phyloP scores from a whole-genome alignment of 2,113 vertebrate genomes.

The Apteryx mantelli region DNA sequence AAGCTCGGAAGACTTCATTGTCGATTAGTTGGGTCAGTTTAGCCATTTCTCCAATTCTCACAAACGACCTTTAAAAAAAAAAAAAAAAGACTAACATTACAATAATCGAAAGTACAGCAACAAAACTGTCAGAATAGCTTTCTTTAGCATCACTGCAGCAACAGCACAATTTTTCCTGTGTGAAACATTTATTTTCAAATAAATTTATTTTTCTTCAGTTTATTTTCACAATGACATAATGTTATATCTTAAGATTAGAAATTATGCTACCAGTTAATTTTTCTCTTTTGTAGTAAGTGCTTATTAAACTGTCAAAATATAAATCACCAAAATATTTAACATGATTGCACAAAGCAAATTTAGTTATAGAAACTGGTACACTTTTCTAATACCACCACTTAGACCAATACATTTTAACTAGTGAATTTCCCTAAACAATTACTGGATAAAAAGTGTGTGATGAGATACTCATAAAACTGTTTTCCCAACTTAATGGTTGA shows the following conservation, averaged over 20 bases:
- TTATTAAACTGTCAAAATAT: conserved; percentile 20
- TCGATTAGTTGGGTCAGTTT: conserved; percentile 66
- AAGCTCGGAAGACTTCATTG: conserved; percentile 78
- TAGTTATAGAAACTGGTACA: neutral
- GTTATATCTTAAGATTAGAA: neutral
- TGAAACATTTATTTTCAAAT: neutral
- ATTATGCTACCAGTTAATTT: neutral
- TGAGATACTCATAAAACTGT: neutral
- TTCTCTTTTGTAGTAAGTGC: neutral
- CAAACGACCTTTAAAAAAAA: conserved; percentile 18
- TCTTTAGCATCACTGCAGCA: neutral
- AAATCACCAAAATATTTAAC: neutral
- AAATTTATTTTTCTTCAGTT: neutral
- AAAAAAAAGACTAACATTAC: neutral
- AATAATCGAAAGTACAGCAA: neutral
- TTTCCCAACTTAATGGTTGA: neutral
- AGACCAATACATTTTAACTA: neutral
- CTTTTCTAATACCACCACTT: neutral
- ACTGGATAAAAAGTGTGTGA: neutral
- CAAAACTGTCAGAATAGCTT: neutral
- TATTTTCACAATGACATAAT: neutral
- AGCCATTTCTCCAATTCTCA: conserved; percentile 68
- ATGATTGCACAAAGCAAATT: neutral
- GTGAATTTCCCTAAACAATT: neutral
- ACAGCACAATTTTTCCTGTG: neutral